phyloP scores from a whole-genome alignment of 1,140 invertebrate genomes.

The Drosophila kanapiae region DNA sequence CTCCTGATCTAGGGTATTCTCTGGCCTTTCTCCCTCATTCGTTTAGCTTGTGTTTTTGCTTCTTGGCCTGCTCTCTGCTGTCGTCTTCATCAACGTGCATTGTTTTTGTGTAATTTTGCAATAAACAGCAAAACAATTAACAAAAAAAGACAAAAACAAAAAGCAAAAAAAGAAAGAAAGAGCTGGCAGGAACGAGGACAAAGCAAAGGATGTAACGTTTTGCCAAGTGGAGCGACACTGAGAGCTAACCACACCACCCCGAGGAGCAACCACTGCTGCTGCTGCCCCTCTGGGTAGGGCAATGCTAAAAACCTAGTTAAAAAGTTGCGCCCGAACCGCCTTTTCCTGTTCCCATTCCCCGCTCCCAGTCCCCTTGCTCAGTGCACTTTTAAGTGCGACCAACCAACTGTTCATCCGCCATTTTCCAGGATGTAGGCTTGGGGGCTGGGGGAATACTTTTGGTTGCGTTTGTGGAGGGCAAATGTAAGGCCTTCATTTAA shows the following conservation, averaged over 20 bases:
- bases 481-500: conserved; percentile 68
- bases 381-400: conserved; percentile 56
- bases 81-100: conserved; percentile 78
- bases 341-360: not conserved
- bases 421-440: conserved; percentile 31
- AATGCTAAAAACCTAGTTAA: conserved; percentile 66
- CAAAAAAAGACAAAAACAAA: conserved; percentile 4
- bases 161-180: conserved; percentile 18
- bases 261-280: not conserved
- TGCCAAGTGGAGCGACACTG: conserved; percentile 77
- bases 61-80: conserved; percentile 21
- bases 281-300: conserved; percentile 11
- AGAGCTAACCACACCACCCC: conserved; percentile 31
- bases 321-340: conserved; percentile 27
- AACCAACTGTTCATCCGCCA: conserved; percentile 57
- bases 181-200: conserved; percentile 48
- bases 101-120: conserved; percentile 84
- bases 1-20: not conserved
- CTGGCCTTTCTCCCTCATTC: not conserved
- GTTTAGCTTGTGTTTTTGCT: not conserved
- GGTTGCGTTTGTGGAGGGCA: conserved; percentile 49
- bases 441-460: not conserved
- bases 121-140: conserved; percentile 83
- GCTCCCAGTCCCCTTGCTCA: not conserved
- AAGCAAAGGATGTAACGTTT: conserved; percentile 82